A percentile compares a stretch with the other conserved stretches of the same genome.
Evolutionary conservation across 2,888 invertebrate genomes (phyloP).

Genomic region (Sialis fuliginosa): DNA sequence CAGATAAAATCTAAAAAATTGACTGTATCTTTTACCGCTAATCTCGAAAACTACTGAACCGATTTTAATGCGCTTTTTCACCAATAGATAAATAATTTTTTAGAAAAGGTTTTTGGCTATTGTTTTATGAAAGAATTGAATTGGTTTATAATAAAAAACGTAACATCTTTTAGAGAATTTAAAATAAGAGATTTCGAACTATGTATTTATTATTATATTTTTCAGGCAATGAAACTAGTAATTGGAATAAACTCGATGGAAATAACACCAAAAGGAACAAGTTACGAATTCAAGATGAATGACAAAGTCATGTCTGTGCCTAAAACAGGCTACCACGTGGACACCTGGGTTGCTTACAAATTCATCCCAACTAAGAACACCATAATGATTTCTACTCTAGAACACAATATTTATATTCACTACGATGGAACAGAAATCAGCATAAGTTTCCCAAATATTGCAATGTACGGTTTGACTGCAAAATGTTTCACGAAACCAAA

Average conservation of each 20-base stretch:
- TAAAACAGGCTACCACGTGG: constrained; percentile 9
- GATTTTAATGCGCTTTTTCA: no score
- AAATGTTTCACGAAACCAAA: no score
- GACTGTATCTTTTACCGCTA: no score
- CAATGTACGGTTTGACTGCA: background rate
- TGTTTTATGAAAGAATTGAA: no score
- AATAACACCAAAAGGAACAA: constrained; percentile 13
- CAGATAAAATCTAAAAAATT: no score
- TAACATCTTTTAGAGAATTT: no score
- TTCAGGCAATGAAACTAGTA: constrained; percentile 15
- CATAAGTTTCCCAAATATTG: constrained; percentile 10
- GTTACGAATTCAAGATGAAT: constrained; percentile 12
- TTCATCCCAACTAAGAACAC: constrained; percentile 11
- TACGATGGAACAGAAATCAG: constrained; percentile 13
- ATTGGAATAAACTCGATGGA: constrained; percentile 13
- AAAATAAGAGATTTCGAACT: no score
- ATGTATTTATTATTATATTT: constrained; percentile 4
- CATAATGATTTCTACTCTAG: constrained; percentile 10
- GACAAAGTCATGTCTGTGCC: constrained; percentile 12
- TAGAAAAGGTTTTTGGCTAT: no score
- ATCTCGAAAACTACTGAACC: background rate
- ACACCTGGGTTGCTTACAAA: constrained; percentile 13
- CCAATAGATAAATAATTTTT: no score
- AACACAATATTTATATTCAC: constrained; percentile 13
- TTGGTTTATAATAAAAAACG: no score